phyloP scores from a whole-genome alignment of 1,140 invertebrate species.

The Drosophila sp. region DNA sequence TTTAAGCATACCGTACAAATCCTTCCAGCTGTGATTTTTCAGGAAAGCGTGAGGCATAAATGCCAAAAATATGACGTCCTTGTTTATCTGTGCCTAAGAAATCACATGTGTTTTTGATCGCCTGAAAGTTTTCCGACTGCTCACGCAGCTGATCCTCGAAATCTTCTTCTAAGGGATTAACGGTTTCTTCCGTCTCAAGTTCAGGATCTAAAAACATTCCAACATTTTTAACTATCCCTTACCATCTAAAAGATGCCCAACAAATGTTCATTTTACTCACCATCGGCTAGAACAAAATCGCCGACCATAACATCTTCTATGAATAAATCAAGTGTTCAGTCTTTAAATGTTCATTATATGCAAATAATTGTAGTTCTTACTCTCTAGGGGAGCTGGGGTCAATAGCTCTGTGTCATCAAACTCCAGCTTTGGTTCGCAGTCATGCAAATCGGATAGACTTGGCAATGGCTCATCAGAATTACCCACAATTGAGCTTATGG shows the following conservation, averaged over 20 bases:
- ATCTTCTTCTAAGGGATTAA: constrained; percentile 81
- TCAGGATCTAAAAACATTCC: constrained; percentile 58
- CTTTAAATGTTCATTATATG: constrained; percentile 39
- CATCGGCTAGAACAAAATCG: constrained; percentile 79
- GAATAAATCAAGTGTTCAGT: constrained; percentile 38
- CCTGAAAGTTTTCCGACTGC: constrained; percentile 67
- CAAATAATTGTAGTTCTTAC: constrained; percentile 57
- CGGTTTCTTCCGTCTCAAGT: constrained; percentile 65
- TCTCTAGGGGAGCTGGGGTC: constrained; percentile 67
- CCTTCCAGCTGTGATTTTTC: constrained; percentile 86
- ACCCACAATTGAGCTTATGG: constrained; percentile 82
- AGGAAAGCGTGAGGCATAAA: constrained; percentile 97
- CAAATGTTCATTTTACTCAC: constrained; percentile 44
- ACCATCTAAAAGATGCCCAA: not conserved
- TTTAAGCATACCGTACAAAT: constrained; percentile 67
- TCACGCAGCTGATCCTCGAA: constrained; percentile 83
- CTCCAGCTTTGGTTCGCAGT: constrained; percentile 97
- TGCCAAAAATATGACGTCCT: constrained; percentile 97
- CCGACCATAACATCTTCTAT: constrained; percentile 84
- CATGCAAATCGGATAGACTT: constrained; percentile 95
- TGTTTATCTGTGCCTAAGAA: constrained; percentile 85
- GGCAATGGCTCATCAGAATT: constrained; percentile 93
- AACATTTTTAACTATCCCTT: constrained; percentile 1
- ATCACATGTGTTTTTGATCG: constrained; percentile 75
- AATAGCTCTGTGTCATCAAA: constrained; percentile 95